Base-by-base conservation (phyloP, 2,113 vertebrate species). In the Hippocampus mohnikei region DNA sequence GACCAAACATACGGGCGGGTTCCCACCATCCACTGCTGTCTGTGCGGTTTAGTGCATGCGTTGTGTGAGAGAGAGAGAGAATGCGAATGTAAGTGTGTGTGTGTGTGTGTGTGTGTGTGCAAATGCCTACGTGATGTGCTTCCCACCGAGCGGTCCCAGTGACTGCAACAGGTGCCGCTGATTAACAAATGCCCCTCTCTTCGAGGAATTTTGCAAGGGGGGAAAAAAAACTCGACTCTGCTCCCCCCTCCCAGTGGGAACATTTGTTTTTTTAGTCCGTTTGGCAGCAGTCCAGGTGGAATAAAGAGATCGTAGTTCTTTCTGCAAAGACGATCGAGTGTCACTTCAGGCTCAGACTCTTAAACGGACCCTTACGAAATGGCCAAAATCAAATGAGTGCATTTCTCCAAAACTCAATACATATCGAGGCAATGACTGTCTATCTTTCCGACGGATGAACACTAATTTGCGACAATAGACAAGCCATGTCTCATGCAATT, bases 101-200 rank as follows among this genome's bases (percentile, higher is more conserved):
- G 53, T 66, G 42, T 65, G 21, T 55, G 10, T 56, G 29, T 41
- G 29, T 64, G 60, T 65, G 48, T 61, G 46, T 53, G 60, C 48
- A 61, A 71, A 59, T 52, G n/a, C 66, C 25, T 55, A 48, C 72
- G 48, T 70, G 75, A 63, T 73, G 73, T 80, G 64, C n/a, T 85
- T 90, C 80, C 82, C 84, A 86, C 75, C 55, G 27, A 77, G 76
- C 41, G 1, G 70, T 71, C 78, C 50, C 66, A 72, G 62, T 75
- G 74, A 64, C 72, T 59, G 74, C 74, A 89, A 89, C 88, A 90
- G 88, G 88, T 90, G 89, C 86, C 76, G 81, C 86, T 87, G 84
- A 87, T 88, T 85, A 85, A 75, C 86, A 80, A 84, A 85, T 81
- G 84, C 76, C 71, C 53, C 73, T 62, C 75, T 76, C 76, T 71